phyloP scores from a whole-genome alignment of 2,113 vertebrate species.

The Oncorhynchus mykiss region DNA sequence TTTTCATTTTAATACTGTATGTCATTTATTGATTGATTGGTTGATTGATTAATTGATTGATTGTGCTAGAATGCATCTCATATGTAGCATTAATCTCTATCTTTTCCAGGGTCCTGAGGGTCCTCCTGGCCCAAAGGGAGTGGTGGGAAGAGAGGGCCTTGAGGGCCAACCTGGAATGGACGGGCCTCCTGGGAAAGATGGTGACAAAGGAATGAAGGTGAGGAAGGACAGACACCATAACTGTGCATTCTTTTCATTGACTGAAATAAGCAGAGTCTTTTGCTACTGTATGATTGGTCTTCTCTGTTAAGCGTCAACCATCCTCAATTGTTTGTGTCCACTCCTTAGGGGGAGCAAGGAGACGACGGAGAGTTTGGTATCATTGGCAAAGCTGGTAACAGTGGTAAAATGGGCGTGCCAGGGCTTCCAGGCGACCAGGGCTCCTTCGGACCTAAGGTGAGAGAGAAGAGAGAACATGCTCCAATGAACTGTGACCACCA shows the following conservation, averaged over 20 bases:
- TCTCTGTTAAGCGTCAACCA: slow-evolving; percentile 2
- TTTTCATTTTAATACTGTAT: too few relatives aligned
- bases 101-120: slow-evolving; percentile 85
- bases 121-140: slow-evolving; percentile 83
- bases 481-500: too few relatives aligned
- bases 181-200: slow-evolving; percentile 82
- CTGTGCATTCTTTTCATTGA: not conserved
- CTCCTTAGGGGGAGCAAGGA: slow-evolving; percentile 87
- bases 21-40: too few relatives aligned
- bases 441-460: slow-evolving; percentile 89
- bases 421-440: slow-evolving; percentile 92
- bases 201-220: slow-evolving; percentile 79
- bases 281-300: too few relatives aligned
- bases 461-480: not conserved
- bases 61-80: not conserved
- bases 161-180: slow-evolving; percentile 84
- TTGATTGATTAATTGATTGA: not conserved
- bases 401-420: slow-evolving; percentile 78
- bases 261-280: not conserved
- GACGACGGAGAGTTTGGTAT: slow-evolving; percentile 83
- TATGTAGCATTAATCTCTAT: not conserved
- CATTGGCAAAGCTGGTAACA: slow-evolving; percentile 78
- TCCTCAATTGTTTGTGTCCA: not conserved
- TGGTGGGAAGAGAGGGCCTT: slow-evolving; percentile 87
- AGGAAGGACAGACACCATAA: slow-evolving; percentile 28